A percentile compares a stretch with the other conserved stretches of the same genome.
phyloP scores from a whole-genome alignment of 1,140 invertebrate species.

The Penaeus japonicus region DNA sequence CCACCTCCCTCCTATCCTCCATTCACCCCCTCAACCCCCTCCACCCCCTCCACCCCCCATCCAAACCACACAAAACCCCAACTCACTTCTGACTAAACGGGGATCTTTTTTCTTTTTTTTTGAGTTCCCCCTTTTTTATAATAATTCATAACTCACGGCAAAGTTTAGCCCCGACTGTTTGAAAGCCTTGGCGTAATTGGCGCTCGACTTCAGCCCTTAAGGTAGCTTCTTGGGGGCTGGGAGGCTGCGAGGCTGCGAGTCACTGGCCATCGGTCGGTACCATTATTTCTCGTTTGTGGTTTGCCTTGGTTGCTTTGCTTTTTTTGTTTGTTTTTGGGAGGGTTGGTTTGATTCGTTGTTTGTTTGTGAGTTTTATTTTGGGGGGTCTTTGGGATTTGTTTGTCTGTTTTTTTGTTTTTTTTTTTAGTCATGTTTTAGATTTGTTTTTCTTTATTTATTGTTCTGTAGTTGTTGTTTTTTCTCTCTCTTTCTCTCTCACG shows the following conservation, averaged over 20 bases:
- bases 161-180: conserved; percentile 20
- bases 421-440: no score
- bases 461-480: no score
- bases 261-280: background rate
- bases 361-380: no score
- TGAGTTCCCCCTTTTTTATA: background rate
- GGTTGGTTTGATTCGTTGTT: no score
- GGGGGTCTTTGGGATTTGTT: no score
- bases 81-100: background rate
- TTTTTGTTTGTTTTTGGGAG: background rate
- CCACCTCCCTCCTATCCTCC: no score
- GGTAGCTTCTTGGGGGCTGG: background rate
- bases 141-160: conserved; percentile 25
- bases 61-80: background rate
- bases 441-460: no score
- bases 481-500: no score
- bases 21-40: background rate
- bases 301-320: background rate
- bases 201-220: background rate
- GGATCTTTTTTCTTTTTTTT: background rate
- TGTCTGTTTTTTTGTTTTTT: no score
- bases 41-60: background rate
- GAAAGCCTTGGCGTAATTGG: conserved; percentile 28
- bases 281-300: background rate
- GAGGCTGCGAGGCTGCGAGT: background rate